Conservation (phyloP, 2,888 invertebrate genomes). For the Bombyx huttoni region DNA sequence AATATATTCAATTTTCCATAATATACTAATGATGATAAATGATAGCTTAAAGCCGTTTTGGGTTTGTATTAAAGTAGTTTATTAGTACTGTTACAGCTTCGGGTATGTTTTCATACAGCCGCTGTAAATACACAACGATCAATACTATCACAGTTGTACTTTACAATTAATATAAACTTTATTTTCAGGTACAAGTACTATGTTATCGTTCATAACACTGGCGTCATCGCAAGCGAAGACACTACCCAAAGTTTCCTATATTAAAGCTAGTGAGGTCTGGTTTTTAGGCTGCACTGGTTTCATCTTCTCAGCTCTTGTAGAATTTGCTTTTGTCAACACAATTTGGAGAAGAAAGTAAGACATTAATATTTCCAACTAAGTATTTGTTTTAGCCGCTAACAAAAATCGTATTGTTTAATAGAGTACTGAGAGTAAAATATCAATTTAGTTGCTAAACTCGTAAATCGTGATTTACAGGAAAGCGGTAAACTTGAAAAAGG, state of each 20-base stretch:
- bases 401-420: no score
- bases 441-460: not conserved
- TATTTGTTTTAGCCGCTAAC: no score
- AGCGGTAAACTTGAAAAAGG: constrained; percentile 79
- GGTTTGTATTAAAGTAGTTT: no score
- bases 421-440: no score
- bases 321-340: constrained; percentile 91
- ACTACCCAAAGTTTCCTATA: constrained; percentile 89
- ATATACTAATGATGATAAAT: no score
- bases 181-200: constrained; percentile 82
- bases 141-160: no score
- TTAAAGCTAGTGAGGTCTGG: constrained; percentile 93
- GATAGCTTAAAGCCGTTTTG: no score
- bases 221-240: constrained; percentile 89
- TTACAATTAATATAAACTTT: not conserved
- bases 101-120: no score
- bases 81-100: no score
- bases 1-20: no score
- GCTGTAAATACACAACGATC: no score
- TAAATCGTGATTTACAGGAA: constrained; percentile 56
- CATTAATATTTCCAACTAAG: not conserved
- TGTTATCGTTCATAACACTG: constrained; percentile 89
- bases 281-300: constrained; percentile 88
- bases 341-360: constrained; percentile 87
- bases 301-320: constrained; percentile 87